Percentiles rank a stretch among this genome's conserved stretches.
These are phyloP conservation scores for Tragelaphus buxtoni DNA, from an alignment of 2,113 vertebrate genomes.

Conservation along the genomic window DNA sequence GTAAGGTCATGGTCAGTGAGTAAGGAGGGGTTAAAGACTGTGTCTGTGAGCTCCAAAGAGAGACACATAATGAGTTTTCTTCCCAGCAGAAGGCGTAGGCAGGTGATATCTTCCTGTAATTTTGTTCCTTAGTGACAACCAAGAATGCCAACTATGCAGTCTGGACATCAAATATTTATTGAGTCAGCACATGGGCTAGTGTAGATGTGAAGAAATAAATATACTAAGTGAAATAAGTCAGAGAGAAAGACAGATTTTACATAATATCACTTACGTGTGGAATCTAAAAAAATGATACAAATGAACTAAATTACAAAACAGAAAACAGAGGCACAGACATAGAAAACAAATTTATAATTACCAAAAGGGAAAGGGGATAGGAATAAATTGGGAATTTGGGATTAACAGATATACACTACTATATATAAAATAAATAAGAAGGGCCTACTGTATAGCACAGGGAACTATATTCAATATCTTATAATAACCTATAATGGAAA, in stretches of 20 bases:
- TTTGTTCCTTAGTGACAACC: background rate
- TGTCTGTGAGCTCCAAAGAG: background rate
- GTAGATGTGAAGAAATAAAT: background rate
- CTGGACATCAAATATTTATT: background rate
- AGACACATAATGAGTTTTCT: background rate
- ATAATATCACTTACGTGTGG: background rate
- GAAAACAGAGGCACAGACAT: background rate
- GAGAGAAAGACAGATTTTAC: background rate
- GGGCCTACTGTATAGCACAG: background rate
- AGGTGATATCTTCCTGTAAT: background rate
- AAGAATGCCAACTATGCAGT: background rate
- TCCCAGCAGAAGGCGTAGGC: background rate
- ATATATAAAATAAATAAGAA: background rate
- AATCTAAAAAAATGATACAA: background rate
- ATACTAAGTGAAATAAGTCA: background rate
- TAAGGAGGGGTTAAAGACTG: background rate
- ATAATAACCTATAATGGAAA: background rate
- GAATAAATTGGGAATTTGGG: background rate
- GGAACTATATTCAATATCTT: background rate
- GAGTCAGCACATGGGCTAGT: background rate
- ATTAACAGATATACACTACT: background rate
- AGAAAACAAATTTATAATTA: background rate
- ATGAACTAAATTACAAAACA: background rate
- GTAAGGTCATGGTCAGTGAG: background rate
- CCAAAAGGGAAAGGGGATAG: background rate